Base-by-base conservation (phyloP, 2,797 vertebrate genomes). In the Brotula barbata region DNA sequence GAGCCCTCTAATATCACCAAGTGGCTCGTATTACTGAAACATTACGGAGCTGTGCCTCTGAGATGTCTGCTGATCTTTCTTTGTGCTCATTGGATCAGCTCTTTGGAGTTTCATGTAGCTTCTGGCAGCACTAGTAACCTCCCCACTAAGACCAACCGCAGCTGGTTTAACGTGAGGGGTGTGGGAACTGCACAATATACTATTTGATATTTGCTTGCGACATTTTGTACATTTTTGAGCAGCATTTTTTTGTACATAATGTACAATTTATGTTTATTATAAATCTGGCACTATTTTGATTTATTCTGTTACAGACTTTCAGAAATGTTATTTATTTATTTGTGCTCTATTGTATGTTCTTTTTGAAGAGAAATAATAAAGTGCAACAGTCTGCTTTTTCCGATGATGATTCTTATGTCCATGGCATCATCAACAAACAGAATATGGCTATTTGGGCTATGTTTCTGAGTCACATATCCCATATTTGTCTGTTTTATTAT, bases 361-460 rank as follows among this genome's bases (percentile, higher is more conserved):
- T 94, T 96, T 94, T 92, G 86, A 85, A 88, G 85, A 92, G 85
- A 89, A 85, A 84, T 89, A 88, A 92, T 85, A 81, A 87, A 89
- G 84, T 89, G 83, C 89, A 93, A 93, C 91, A 73, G 68, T 68
- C 54, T 78, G 64, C 28, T 47, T 82, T 85, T 83, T 76, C 64
- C 59, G 90, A 93, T 87, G 88, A 87, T 20, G 34, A 42, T 34
- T n/a, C n/a, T n/a, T n/a, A n/a, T n/a, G 25, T 28, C 25, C 25
- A 28, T 28, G 25, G 25, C 25, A 28, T 4, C 7, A 7, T 4
- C 25, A 28, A n/a, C n/a, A n/a, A n/a, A n/a, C n/a, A n/a, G n/a
- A n/a, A n/a, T n/a, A n/a, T n/a, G n/a, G n/a, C n/a, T n/a, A n/a
- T n/a, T n/a, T n/a, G n/a, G n/a, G n/a, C n/a, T n/a, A n/a, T n/a